phyloP scores from a whole-genome alignment of 2,797 vertebrate genomes.

The Glossophaga mutica region DNA sequence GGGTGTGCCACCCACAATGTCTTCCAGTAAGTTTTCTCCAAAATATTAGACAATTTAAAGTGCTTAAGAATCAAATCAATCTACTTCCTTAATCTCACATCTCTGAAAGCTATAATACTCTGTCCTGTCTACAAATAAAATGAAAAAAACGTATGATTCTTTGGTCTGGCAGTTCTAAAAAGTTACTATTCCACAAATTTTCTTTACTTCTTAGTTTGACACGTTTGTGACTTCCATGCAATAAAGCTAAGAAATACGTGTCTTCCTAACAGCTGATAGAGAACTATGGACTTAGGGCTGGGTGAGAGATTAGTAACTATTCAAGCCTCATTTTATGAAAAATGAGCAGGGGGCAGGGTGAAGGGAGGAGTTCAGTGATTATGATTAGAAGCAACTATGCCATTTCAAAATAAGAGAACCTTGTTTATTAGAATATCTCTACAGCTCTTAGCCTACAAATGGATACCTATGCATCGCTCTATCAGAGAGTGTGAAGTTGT shows the following conservation, averaged over 20 bases:
- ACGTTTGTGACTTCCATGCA: conserved; percentile 36
- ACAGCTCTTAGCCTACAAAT: not conserved
- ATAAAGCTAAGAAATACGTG: not conserved
- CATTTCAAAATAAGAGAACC: conserved; percentile 16
- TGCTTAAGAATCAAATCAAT: conserved; percentile 25
- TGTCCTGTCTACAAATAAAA: conserved; percentile 23
- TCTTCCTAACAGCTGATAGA: not conserved
- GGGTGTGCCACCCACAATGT: not conserved
- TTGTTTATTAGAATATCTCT: conserved; percentile 29
- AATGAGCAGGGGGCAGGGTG: not conserved
- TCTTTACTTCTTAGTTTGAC: not conserved
- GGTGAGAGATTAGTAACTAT: not conserved
- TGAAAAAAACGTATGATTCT: conserved; percentile 26
- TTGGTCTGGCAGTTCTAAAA: conserved; percentile 6
- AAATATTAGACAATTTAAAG: conserved; percentile 24
- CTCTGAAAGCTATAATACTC: conserved; percentile 10
- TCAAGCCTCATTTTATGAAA: not conserved
- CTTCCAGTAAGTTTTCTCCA: not conserved
- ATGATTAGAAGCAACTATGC: not conserved
- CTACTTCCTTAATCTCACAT: not conserved
- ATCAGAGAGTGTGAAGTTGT: not conserved
- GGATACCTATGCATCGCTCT: not conserved
- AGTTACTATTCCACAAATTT: conserved; percentile 6
- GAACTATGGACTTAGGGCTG: not conserved
- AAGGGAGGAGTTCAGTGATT: not conserved